phyloP scores from a whole-genome alignment of 2,113 vertebrate genomes.

The Lasiurus borealis region DNA sequence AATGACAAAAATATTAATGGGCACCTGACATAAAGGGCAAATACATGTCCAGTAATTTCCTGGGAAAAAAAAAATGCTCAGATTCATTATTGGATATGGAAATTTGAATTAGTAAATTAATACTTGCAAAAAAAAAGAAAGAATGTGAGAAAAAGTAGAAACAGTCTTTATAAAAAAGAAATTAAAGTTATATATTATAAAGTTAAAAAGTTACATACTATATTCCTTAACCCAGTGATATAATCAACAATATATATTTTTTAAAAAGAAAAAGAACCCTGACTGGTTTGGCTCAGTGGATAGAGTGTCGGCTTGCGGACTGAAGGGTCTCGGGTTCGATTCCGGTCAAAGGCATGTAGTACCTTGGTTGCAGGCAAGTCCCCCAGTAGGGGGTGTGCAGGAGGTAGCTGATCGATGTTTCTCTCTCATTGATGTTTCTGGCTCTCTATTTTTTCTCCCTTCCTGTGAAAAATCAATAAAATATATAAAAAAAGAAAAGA shows the following conservation, averaged over 20 bases:
- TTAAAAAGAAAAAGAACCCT: no score
- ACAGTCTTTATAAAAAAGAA: constrained; percentile 7
- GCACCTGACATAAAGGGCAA: not conserved
- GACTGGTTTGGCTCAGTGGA: no score
- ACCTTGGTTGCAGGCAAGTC: no score
- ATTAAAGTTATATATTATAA: not conserved
- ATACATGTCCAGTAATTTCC: not conserved
- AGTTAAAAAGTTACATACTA: not conserved
- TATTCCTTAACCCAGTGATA: not conserved
- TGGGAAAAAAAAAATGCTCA: not conserved
- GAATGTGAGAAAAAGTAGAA: constrained; percentile 46
- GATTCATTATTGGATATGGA: constrained; percentile 8
- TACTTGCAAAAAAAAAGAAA: not conserved
- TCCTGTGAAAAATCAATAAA: no score
- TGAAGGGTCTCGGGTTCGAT: no score
- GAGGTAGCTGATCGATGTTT: no score
- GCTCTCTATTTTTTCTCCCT: no score
- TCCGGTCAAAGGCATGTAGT: no score
- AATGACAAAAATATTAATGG: not conserved
- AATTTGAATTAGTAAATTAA: not conserved
- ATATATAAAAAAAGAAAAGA: not conserved
- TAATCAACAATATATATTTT: not conserved
- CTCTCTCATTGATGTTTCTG: no score
- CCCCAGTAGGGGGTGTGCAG: no score
- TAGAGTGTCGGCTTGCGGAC: no score